phyloP scores from a whole-genome alignment of 2,113 vertebrate species.

The Pygoscelis adeliae region DNA sequence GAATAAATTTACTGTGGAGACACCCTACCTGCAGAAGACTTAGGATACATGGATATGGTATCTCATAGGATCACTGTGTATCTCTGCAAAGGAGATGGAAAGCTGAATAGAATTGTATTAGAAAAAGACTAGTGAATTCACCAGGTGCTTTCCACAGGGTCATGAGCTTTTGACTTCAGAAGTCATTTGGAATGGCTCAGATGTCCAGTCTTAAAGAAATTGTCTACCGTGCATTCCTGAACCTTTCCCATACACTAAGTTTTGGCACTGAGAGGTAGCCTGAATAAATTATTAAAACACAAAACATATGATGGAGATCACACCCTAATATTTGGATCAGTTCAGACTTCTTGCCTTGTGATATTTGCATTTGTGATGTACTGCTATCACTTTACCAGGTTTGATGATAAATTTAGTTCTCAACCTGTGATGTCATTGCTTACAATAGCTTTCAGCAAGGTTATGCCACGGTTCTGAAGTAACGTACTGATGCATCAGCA shows the following conservation, averaged over 20 bases:
- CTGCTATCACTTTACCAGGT: neutral
- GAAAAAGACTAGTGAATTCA: neutral
- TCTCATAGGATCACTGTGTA: neutral
- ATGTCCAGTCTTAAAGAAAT: neutral
- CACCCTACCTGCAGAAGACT: neutral
- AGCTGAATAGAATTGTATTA: neutral
- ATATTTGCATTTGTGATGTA: neutral
- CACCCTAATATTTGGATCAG: neutral
- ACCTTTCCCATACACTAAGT: neutral
- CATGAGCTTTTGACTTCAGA: neutral
- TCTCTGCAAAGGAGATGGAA: neutral
- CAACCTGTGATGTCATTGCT: neutral
- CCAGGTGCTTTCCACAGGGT: neutral
- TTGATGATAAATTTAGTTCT: neutral
- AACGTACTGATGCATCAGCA: neutral
- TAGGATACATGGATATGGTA: neutral
- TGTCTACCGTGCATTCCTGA: neutral
- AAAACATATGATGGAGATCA: neutral
- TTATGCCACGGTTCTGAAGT: neutral
- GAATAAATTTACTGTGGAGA: neutral
- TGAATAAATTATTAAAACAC: neutral
- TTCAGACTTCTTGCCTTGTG: neutral
- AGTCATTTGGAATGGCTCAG: neutral
- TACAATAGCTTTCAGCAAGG: neutral
- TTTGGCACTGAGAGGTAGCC: neutral